A percentile compares a stretch with the other conserved stretches of the same genome.
Evolutionary conservation across 2,888 invertebrate genomes (phyloP).

Genomic region (Alentia gelatinosa): DNA sequence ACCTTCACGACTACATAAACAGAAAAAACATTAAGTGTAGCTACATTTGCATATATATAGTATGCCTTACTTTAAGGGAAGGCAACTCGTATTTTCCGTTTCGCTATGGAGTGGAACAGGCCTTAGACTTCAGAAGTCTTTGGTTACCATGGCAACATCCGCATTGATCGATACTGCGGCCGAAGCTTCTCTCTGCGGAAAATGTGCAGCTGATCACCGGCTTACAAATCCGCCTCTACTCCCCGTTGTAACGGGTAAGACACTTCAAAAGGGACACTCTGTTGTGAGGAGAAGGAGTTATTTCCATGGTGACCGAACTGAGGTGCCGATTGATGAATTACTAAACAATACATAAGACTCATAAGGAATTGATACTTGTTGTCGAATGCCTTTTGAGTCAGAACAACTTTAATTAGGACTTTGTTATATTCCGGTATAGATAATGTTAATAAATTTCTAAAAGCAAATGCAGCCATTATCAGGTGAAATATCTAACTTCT

Average conservation of each 20-base stretch:
- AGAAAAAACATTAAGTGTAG: too few relatives aligned
- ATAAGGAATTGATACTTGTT: too few relatives aligned
- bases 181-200: background rate
- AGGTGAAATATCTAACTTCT: too few relatives aligned
- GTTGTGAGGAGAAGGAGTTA: background rate
- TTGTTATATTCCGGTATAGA: too few relatives aligned
- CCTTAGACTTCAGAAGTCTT: background rate
- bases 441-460: too few relatives aligned
- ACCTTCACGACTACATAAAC: too few relatives aligned
- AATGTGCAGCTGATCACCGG: background rate
- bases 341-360: too few relatives aligned
- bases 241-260: background rate
- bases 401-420: too few relatives aligned
- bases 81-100: background rate
- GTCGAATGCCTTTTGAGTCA: too few relatives aligned
- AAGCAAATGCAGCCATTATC: too few relatives aligned
- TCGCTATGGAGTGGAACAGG: background rate
- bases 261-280: background rate
- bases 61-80: too few relatives aligned
- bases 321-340: background rate
- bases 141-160: background rate
- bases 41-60: too few relatives aligned
- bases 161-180: conserved; percentile 7
- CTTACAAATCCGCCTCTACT: background rate
- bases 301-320: background rate